Evolutionary conservation across 2,797 vertebrate genomes (phyloP).

Genomic region (Glossophaga mutica): DNA sequence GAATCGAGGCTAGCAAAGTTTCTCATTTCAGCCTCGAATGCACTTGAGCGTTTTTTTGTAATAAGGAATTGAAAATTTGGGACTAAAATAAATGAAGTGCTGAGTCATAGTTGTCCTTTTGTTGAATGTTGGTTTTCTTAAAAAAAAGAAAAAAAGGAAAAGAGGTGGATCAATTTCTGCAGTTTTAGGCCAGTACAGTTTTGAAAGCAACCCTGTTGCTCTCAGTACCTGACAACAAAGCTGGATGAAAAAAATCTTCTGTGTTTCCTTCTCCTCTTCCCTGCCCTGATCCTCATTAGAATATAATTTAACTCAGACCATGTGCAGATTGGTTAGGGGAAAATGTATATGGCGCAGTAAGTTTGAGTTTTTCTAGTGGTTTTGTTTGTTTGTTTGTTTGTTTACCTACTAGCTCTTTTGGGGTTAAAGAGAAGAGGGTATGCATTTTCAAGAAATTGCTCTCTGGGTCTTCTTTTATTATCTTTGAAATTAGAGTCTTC

Average conservation of each 20-base stretch:
- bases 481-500: slow-evolving; percentile 59
- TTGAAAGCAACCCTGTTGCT: neutral
- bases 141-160: neutral
- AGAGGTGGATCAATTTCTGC: neutral
- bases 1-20: neutral
- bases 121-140: neutral
- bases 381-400: neutral
- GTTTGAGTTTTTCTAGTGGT: neutral
- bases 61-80: neutral
- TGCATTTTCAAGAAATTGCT: neutral
- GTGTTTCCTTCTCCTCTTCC: neutral
- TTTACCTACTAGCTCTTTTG: neutral
- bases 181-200: neutral
- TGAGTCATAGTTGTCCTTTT: neutral
- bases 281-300: neutral
- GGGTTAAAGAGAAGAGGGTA: neutral
- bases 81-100: neutral
- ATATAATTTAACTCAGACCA: neutral
- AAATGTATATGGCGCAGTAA: neutral
- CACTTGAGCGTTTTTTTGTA: neutral
- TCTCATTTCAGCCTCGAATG: neutral
- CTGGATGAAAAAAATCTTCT: neutral
- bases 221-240: neutral
- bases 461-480: slow-evolving; percentile 1
- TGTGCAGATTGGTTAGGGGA: neutral